phyloP scores from a whole-genome alignment of 2,113 vertebrate genomes.

The Myrmecophaga tridactyla region DNA sequence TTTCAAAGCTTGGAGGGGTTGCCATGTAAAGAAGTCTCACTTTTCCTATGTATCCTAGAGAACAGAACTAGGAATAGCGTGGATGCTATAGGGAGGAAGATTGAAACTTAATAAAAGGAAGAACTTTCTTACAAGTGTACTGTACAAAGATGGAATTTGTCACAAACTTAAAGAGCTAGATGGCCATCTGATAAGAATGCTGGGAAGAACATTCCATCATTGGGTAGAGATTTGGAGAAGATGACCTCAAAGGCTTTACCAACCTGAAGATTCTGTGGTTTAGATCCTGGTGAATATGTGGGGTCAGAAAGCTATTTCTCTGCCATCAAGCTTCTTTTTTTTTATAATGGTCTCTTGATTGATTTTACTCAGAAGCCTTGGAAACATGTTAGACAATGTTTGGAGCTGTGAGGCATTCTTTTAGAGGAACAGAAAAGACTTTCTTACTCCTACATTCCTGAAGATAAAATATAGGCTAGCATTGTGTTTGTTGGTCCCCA shows the following conservation, averaged over 20 bases:
- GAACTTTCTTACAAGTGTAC: background rate
- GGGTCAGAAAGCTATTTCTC: background rate
- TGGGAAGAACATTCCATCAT: background rate
- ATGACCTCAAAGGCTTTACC: background rate
- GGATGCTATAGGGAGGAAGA: background rate
- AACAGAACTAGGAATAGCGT: background rate
- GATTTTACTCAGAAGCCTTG: background rate
- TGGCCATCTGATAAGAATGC: background rate
- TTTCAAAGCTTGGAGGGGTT: background rate
- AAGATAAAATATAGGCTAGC: background rate
- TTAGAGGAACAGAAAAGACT: background rate
- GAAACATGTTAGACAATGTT: background rate
- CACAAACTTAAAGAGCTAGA: background rate
- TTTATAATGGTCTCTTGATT: background rate
- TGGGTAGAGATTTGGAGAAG: background rate
- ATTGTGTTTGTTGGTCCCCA: background rate
- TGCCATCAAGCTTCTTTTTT: background rate
- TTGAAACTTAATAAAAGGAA: background rate
- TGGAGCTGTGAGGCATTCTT: background rate
- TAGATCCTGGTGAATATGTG: background rate
- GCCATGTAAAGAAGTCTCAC: background rate
- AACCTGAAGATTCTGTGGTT: background rate
- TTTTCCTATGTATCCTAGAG: background rate
- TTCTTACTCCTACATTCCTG: background rate
- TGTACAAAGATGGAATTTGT: background rate